Conservation (phyloP, 2,888 invertebrate genomes). For the Alitta virens region DNA sequence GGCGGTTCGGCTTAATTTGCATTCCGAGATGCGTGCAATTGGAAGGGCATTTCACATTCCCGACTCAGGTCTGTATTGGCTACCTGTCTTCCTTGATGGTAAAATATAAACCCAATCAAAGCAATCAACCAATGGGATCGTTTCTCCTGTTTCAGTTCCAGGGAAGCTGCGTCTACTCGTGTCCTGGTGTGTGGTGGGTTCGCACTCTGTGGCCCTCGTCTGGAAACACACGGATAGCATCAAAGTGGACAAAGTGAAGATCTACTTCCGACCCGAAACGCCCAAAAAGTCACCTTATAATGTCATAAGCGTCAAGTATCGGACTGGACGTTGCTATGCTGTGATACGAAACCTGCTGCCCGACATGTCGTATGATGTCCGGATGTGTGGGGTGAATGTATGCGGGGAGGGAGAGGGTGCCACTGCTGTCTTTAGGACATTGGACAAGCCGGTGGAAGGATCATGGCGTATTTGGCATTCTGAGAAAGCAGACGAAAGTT, state of each 20-base stretch:
- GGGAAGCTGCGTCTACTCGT: not conserved
- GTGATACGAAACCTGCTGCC: not conserved
- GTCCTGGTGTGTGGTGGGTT: conserved; percentile 5
- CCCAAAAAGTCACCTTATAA: not conserved
- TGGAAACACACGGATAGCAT: conserved; percentile 7
- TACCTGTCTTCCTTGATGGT: too few species aligned
- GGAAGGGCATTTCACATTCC: conserved; percentile 1
- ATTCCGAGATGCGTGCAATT: conserved; percentile 5
- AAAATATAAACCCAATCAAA: not conserved
- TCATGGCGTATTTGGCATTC: too few species aligned
- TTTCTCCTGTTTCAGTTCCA: not conserved
- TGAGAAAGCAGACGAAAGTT: too few species aligned
- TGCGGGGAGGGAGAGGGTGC: not conserved
- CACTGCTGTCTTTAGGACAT: not conserved
- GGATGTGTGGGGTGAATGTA: not conserved
- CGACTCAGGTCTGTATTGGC: too few species aligned
- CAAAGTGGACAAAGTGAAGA: conserved; percentile 1
- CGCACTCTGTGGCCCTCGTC: not conserved
- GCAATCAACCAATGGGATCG: not conserved
- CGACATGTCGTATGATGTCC: not conserved
- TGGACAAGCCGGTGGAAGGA: too few species aligned
- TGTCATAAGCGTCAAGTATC: not conserved
- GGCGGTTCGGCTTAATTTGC: not conserved
- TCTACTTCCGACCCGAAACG: not conserved
- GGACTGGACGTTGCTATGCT: not conserved